phyloP scores from a whole-genome alignment of 2,797 vertebrate species.

The Scomberomorus guttatus region DNA sequence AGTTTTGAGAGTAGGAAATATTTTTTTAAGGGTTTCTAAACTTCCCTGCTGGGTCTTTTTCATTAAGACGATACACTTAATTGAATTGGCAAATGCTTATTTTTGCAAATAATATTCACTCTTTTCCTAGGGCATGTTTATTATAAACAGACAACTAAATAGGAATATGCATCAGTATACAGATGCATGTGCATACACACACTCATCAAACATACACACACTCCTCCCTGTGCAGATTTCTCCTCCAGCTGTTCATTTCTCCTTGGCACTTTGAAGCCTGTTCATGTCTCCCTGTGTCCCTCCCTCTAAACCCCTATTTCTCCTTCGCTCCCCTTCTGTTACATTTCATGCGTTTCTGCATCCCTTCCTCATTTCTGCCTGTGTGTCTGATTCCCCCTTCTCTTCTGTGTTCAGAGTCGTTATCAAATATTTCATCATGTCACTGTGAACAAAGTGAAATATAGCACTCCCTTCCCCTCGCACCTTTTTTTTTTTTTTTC shows the following conservation, averaged over 20 bases:
- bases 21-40: constrained; percentile 28
- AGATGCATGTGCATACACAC: constrained; percentile 47
- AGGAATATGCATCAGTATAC: constrained; percentile 67
- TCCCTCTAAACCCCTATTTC: constrained; percentile 72
- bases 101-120: constrained; percentile 74
- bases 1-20: constrained; percentile 35
- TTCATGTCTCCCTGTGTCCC: constrained; percentile 72
- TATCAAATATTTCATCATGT: constrained; percentile 67
- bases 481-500: constrained; percentile 51
- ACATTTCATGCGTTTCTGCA: constrained; percentile 68
- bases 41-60: constrained; percentile 49
- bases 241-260: constrained; percentile 84
- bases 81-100: constrained; percentile 78
- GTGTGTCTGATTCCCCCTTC: constrained; percentile 45
- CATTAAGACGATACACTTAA: constrained; percentile 69
- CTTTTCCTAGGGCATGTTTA: constrained; percentile 73
- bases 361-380: constrained; percentile 60
- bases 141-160: constrained; percentile 70
- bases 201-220: constrained; percentile 31
- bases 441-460: constrained; percentile 77
- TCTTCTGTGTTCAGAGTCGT: constrained; percentile 30
- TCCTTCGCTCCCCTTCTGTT: constrained; percentile 72
- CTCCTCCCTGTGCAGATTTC: constrained; percentile 69
- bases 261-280: constrained; percentile 81
- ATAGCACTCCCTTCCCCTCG: constrained; percentile 51